Conservation (phyloP, 2,888 invertebrate species). For the Dermolepida albohirtum region DNA sequence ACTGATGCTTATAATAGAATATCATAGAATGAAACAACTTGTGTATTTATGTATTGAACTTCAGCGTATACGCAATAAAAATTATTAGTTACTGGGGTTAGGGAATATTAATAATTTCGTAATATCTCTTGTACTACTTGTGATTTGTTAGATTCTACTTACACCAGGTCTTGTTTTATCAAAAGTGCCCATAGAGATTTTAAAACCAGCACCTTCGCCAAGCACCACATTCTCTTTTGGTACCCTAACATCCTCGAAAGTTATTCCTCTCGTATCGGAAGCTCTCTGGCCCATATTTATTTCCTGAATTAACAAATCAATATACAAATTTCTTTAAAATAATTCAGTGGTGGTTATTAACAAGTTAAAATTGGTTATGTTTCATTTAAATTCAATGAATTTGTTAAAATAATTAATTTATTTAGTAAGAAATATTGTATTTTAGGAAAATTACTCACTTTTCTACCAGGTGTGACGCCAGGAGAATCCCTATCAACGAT, state of each 20-base stretch:
- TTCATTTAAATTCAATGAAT: too few relatives aligned
- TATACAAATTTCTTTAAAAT: neutral
- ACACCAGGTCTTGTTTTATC: conserved; percentile 94
- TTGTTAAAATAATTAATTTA: too few relatives aligned
- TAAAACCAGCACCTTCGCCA: conserved; percentile 94
- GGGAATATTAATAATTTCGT: too few relatives aligned
- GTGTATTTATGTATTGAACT: too few relatives aligned
- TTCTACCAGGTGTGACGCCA: conserved; percentile 90
- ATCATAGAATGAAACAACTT: too few relatives aligned
- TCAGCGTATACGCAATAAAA: too few relatives aligned
- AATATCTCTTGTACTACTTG: too few relatives aligned
- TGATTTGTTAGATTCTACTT: conserved; percentile 51
- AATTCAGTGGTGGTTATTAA: neutral
- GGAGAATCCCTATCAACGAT: conserved; percentile 92
- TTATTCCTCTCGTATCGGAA: conserved; percentile 94
- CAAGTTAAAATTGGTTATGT: too few relatives aligned
- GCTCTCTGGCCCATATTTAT: conserved; percentile 97
- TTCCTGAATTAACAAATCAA: conserved; percentile 70
- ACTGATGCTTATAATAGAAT: too few relatives aligned
- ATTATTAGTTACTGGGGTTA: too few relatives aligned
- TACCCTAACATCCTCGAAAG: conserved; percentile 96
- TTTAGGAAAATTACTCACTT: conserved; percentile 69
- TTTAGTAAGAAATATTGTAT: too few relatives aligned
- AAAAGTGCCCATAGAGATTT: conserved; percentile 97
- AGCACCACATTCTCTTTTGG: conserved; percentile 94